Conservation (phyloP, 2,888 invertebrate species). For the Pristionchus japonicus region DNA sequence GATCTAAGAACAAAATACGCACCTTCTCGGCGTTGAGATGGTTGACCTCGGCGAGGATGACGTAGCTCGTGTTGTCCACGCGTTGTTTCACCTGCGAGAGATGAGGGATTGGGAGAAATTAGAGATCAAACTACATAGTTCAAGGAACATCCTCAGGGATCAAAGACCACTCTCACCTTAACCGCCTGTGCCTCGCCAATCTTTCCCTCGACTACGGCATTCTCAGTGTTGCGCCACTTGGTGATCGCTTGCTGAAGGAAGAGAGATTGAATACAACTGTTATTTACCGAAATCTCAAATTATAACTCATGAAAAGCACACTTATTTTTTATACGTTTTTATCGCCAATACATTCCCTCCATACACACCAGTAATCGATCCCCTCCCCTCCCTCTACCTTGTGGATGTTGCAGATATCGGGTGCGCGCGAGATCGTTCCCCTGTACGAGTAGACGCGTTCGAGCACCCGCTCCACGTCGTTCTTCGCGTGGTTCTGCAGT, state of each 20-base stretch:
- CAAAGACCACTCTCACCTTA: constrained; percentile 80
- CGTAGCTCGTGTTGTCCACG: constrained; percentile 92
- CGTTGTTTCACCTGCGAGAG: constrained; percentile 76
- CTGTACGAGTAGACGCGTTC: constrained; percentile 94
- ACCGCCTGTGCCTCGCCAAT: constrained; percentile 48
- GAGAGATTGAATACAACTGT: neutral
- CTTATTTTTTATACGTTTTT: too few species aligned
- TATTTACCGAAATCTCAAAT: neutral
- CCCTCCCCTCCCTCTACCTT: constrained; percentile 80
- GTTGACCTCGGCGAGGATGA: constrained; percentile 92
- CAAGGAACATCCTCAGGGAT: neutral
- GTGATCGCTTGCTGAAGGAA: constrained; percentile 61
- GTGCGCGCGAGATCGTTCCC: constrained; percentile 90
- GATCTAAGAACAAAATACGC: neutral
- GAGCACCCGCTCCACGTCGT: constrained; percentile 90
- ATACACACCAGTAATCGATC: neutral
- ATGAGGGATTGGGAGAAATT: too few species aligned
- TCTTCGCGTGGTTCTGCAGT: constrained; percentile 87
- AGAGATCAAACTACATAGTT: neutral
- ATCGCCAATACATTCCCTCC: neutral
- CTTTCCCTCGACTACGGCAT: constrained; percentile 52
- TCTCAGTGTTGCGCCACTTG: constrained; percentile 57
- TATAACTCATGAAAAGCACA: too few species aligned
- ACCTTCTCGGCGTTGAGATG: constrained; percentile 87
- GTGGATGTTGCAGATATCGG: constrained; percentile 90